Base-by-base conservation (phyloP, 1,140 invertebrate genomes). In the Drosophila persimilis region DNA sequence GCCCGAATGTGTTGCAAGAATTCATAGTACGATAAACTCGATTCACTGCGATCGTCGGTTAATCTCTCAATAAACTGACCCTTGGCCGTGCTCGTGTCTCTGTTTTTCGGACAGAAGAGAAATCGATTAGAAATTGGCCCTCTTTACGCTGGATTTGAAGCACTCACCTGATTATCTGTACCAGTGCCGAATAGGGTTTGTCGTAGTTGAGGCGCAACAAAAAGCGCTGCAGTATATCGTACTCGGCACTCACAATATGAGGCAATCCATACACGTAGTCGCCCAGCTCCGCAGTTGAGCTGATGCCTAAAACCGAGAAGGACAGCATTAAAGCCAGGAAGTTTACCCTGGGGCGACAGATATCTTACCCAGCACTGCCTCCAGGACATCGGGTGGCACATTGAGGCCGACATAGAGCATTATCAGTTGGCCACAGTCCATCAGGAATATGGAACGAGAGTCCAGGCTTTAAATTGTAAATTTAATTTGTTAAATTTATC, bases 1-100 rank as follows among this genome's bases (percentile, higher is more conserved):
- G 94, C 95, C 92, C 98, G 97, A 63, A 99, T 93, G 93, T 99
- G 97, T 92, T 99, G 98, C 90, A 99, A 93, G 93, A 99, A 99
- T 94, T 99, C 99, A 92, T 98, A 97, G 92, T 99, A 99, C 77
- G 97, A 98, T 92, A 98, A 95, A 50, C 97, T 95, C 66, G 95
- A 96, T 92, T 99, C 98, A 71, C 96, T 95, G 86, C 98, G 94
- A 92, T 99, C 99, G 92, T 99, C 98, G 24, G 99, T 94, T 77
- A 99, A 93, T 74, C 95, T 95, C 73, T 98, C 97, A 22, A 97
- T 95, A 92, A 99, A 99, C 62, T 95, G 90, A 44, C 94, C 93
- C 70, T 96, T 94, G 50, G 95, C 94, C 61, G 95, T 95, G 89
- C 97, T 97, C 91, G 98, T 98, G 86, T 99, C 98, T 90, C 98